A percentile compares a stretch with the other conserved stretches of the same genome.
Evolutionary conservation across 2,888 invertebrate species (phyloP).

Genomic region (Caenorhabditis drosophilae): DNA sequence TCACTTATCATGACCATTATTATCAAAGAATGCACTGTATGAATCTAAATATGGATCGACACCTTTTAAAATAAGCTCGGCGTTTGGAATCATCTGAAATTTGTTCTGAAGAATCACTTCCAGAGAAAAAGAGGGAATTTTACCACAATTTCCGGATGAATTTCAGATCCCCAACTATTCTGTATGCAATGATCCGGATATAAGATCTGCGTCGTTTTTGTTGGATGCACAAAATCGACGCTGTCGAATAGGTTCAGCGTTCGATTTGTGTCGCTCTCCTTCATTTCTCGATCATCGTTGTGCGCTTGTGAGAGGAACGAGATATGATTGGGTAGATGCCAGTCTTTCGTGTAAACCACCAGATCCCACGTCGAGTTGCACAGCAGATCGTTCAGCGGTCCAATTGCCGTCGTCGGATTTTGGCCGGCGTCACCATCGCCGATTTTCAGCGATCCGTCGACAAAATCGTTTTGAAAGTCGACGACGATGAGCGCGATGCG

Average conservation of each 20-base stretch:
- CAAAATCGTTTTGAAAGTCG: slow-evolving; percentile 98
- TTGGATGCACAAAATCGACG: slow-evolving; percentile 84
- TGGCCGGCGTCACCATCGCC: slow-evolving; percentile 58
- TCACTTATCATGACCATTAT: slow-evolving; percentile 78
- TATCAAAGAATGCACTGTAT: slow-evolving; percentile 98
- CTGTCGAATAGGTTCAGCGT: slow-evolving; percentile 78
- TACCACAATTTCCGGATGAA: slow-evolving; percentile 81
- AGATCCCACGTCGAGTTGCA: slow-evolving; percentile 41
- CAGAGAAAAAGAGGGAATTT: no score
- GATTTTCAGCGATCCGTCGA: slow-evolving; percentile 89
- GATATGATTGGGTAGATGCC: slow-evolving; percentile 94
- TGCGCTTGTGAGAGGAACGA: slow-evolving; percentile 87
- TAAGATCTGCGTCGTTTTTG: slow-evolving; percentile 70
- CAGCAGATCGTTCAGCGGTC: slow-evolving; percentile 54
- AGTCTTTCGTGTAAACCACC: slow-evolving; percentile 84
- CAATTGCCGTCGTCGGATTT: slow-evolving; percentile 56
- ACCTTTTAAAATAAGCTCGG: slow-evolving; percentile 72
- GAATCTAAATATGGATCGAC: slow-evolving; percentile 93
- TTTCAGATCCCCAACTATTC: slow-evolving; percentile 90
- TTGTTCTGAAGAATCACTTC: no score
- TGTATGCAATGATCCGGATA: slow-evolving; percentile 97
- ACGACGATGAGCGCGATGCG: slow-evolving; percentile 82
- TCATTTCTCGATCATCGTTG: slow-evolving; percentile 55
- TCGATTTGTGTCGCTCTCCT: slow-evolving; percentile 44
- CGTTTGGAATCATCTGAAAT: slow-evolving; percentile 8